Conservation (phyloP, 2,113 vertebrate genomes). For the Ctenomys sociabilis region DNA sequence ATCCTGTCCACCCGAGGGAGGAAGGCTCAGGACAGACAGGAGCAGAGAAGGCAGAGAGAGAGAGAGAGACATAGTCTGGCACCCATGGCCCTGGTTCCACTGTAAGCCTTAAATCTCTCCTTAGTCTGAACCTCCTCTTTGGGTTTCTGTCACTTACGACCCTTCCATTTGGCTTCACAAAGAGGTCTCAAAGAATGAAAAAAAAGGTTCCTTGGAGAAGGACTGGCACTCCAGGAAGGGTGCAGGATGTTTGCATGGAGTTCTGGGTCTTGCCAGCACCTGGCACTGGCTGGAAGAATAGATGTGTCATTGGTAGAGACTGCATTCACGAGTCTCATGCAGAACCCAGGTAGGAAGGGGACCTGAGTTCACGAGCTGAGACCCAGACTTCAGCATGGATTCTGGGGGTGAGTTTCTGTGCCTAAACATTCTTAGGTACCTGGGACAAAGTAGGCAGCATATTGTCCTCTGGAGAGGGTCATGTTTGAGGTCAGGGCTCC, state of each 20-base stretch:
- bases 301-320: not conserved
- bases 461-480: not conserved
- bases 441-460: fast-evolving
- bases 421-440: not conserved
- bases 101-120: not conserved
- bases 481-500: no score
- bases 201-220: not conserved
- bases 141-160: not conserved
- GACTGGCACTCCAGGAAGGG: no score
- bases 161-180: not conserved
- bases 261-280: not conserved
- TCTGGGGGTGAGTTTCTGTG: not conserved
- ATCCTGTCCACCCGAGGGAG: not conserved
- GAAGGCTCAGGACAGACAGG: not conserved
- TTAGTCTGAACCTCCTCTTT: not conserved
- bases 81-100: no score
- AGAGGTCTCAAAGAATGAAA: not conserved
- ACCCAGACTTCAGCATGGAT: not conserved
- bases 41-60: fast-evolving
- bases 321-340: fast-evolving
- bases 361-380: not conserved
- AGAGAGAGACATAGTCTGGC: fast-evolving
- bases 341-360: no score
- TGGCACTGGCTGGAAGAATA: not conserved
- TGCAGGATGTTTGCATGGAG: not conserved